Base-by-base conservation (phyloP, 2,888 invertebrate species). In the Epicampocera succincta region DNA sequence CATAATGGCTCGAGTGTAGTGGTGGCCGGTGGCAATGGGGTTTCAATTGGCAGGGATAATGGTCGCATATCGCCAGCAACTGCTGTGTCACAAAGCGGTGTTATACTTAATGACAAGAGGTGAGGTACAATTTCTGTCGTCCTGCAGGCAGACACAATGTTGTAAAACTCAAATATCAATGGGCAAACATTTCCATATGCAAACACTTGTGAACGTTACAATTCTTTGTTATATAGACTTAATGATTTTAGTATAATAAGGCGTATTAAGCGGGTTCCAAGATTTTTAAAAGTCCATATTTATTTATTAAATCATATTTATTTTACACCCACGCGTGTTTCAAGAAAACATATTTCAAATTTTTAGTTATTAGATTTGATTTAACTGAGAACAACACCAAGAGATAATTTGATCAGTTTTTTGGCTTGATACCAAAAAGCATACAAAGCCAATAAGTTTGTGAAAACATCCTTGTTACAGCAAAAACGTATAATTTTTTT, bases 31-130 rank as follows among this genome's bases (percentile, higher is more conserved):
- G 54, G 19, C n/a, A 46, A 52, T 8, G 68, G 15, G 15, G 21
- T 44, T 19, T 38, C 44, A 42, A n/a, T 46, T 52, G 84, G 72
- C 58, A 66, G 83, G 66, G 85, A 85, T 71, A 86, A 83, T 68
- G 85, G 72, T 17, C 69, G 50, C 56, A 63, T 71, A 44, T 48
- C 33, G 8, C 11, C 74, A 13, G 38, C 56, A 44, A 42, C 50
- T 21, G 86, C 73, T 87, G 25, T 54, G 15, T 50, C 88, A 40
- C 88, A 90, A 52, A 87, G 87, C 82, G 86, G 87, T 78, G 87
- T 88, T 66, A 85, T 90, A 58, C 79, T 89, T 75, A 88, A 87
- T 85, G 90, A 90, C 81, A 90, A 90, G 84, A 91, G 91, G 90
- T 91, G 91, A 91, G 90, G 88, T 81, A 89, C 88, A 80, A 86